These are phyloP conservation scores for Catostomus latipinnis DNA, from an alignment of 2,797 vertebrate genomes.

Conservation along the genomic window DNA sequence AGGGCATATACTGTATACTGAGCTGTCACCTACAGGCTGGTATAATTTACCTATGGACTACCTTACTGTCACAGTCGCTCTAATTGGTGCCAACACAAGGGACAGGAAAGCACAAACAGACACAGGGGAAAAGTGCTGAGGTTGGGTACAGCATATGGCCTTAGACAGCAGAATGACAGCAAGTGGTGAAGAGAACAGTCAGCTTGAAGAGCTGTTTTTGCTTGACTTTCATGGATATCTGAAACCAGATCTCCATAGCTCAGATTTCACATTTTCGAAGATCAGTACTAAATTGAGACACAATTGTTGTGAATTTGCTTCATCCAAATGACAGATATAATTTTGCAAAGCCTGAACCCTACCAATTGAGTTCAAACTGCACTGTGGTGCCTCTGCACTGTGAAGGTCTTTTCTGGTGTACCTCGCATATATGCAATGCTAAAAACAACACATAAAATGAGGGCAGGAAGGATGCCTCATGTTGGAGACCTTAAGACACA, in stretches of 20 bases:
- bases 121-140: conserved; percentile 26
- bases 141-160: conserved; percentile 12
- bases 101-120: background rate
- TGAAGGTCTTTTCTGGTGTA: background rate
- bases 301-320: conserved; percentile 10
- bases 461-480: no score
- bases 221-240: conserved; percentile 21
- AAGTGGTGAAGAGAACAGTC: conserved; percentile 9
- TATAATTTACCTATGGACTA: conserved; percentile 7
- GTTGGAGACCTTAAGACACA: no score
- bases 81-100: conserved; percentile 33
- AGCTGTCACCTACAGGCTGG: conserved; percentile 3
- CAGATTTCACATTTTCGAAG: conserved; percentile 36
- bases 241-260: conserved; percentile 44
- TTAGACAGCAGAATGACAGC: conserved; percentile 31
- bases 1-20: background rate
- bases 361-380: background rate
- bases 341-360: background rate
- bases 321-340: background rate
- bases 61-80: conserved; percentile 26
- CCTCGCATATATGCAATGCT: background rate
- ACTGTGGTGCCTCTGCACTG: conserved; percentile 1
- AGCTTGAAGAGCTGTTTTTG: conserved; percentile 36
- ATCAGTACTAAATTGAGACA: conserved; percentile 10
- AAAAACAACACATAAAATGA: background rate